A percentile compares a stretch with the other conserved stretches of the same genome.
Conservation (phyloP, 2,888 invertebrate genomes). For the Sisyra terminalis region DNA sequence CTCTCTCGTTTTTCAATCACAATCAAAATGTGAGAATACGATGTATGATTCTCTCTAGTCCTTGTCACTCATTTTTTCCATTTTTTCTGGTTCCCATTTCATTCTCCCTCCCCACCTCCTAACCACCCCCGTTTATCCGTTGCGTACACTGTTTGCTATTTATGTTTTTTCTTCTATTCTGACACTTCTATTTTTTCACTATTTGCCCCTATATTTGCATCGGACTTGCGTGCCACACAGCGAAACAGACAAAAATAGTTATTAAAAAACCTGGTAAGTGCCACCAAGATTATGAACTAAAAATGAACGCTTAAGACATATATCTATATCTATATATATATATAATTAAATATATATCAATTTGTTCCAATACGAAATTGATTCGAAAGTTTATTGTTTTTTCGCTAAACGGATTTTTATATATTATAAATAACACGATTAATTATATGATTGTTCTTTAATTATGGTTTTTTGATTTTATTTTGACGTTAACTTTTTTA, state of each 20-base stretch:
- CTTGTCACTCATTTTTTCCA: background rate
- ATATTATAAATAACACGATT: background rate
- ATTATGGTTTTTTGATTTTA: slow-evolving; percentile 10
- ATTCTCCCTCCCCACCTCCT: background rate
- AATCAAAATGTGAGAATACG: too few relatives aligned
- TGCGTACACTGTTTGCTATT: slow-evolving; percentile 6
- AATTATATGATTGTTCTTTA: slow-evolving; percentile 10
- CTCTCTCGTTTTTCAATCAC: too few relatives aligned
- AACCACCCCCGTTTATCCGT: background rate
- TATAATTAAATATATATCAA: slow-evolving; percentile 3
- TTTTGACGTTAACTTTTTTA: slow-evolving; percentile 4
- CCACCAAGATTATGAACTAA: slow-evolving; percentile 7
- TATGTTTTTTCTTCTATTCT: slow-evolving; percentile 30
- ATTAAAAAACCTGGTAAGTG: slow-evolving; percentile 32
- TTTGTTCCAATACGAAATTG: background rate
- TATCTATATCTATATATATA: too few relatives aligned
- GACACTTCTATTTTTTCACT: slow-evolving; percentile 33
- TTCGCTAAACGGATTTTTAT: slow-evolving; percentile 4
- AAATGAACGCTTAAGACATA: slow-evolving; percentile 9
- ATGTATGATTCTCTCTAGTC: background rate
- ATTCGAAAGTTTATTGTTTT: slow-evolving; percentile 2
- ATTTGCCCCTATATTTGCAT: slow-evolving; percentile 32
- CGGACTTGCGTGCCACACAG: slow-evolving; percentile 29
- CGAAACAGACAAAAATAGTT: slow-evolving; percentile 32
- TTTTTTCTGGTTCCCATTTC: background rate